Percentiles rank a stretch among this genome's conserved stretches.
Conservation (phyloP, 2,113 vertebrate genomes). For the Sander vitreus region DNA sequence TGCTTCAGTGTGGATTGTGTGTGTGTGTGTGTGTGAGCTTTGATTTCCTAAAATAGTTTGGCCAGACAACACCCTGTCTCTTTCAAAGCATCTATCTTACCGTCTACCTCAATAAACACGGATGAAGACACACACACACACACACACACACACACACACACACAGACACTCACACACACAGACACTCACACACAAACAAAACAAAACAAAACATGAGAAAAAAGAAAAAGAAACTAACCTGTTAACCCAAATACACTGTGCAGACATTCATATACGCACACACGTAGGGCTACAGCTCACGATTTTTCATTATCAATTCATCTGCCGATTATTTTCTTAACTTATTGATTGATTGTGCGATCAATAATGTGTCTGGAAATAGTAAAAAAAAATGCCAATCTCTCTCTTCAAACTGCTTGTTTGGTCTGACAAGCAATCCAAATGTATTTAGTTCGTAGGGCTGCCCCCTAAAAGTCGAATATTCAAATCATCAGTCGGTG, state of each 20-base stretch:
- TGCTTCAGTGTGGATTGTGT: constrained; percentile 27
- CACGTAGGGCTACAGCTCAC: neutral
- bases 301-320: neutral
- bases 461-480: too few relatives aligned
- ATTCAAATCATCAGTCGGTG: too few relatives aligned
- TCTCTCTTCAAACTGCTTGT: neutral
- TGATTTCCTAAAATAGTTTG: constrained; percentile 67
- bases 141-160: neutral
- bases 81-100: constrained; percentile 48
- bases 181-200: neutral
- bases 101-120: neutral
- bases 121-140: constrained; percentile 5
- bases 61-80: constrained; percentile 36
- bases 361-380: constrained; percentile 8
- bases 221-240: neutral
- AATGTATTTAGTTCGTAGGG: neutral
- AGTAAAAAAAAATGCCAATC: neutral
- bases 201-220: too few relatives aligned
- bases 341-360: neutral
- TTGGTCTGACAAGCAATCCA: neutral
- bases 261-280: neutral
- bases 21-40: constrained; percentile 19
- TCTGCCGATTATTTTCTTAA: neutral
- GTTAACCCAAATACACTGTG: neutral
- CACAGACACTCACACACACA: neutral